These are phyloP conservation scores for Butorides virescens DNA, from an alignment of 2,113 vertebrate species.

Conservation along the genomic window DNA sequence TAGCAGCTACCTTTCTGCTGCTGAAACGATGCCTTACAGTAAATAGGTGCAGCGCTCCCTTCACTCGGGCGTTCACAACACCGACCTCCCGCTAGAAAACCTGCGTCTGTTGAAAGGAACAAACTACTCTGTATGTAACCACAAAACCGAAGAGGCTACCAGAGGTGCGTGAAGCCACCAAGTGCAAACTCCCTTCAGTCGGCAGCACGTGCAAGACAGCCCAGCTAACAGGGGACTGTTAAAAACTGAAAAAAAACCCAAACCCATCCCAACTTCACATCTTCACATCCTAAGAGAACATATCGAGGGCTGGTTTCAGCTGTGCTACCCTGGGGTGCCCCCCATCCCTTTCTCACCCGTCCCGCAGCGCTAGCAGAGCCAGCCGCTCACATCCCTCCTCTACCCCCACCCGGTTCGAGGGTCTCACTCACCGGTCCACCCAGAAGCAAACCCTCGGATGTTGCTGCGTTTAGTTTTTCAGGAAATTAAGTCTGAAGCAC, in stretches of 20 bases:
- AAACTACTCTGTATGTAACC: background rate
- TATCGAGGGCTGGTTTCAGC: background rate
- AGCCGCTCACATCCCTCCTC: background rate
- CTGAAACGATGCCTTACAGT: background rate
- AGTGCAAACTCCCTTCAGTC: background rate
- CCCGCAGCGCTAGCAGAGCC: background rate
- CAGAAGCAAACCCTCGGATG: background rate
- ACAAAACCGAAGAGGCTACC: background rate
- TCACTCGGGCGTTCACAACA: background rate
- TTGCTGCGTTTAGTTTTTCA: conserved; percentile 21
- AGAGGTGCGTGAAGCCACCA: background rate
- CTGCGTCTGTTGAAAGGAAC: background rate
- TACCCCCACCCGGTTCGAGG: background rate
- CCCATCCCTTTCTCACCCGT: background rate
- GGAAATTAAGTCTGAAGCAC: conserved; percentile 65
- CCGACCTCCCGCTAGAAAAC: background rate
- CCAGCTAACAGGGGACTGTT: background rate
- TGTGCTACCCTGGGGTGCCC: background rate
- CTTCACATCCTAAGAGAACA: background rate
- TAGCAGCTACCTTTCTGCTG: background rate
- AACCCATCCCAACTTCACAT: too few species aligned
- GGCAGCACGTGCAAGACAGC: background rate
- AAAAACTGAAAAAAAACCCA: background rate
- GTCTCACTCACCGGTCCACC: conserved; percentile 61
- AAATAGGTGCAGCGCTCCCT: background rate